Evolutionary conservation across 2,888 invertebrate species (phyloP).

Genomic region (Charanyca ferruginea): DNA sequence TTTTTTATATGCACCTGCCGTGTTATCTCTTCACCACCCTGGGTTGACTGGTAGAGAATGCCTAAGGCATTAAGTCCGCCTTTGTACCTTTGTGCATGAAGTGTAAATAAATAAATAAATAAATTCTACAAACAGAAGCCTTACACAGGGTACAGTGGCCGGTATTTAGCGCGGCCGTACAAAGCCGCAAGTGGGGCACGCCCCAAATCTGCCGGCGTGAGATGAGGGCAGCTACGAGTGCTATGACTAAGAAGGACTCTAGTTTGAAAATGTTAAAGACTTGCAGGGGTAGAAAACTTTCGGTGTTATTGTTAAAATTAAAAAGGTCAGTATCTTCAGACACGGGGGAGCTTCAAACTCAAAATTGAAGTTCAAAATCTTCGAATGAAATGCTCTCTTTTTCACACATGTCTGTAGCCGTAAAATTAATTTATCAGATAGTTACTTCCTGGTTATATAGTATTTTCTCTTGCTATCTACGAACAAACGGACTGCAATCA

Average conservation of each 20-base stretch:
- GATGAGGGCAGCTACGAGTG: constrained; percentile 19
- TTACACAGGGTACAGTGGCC: constrained; percentile 55
- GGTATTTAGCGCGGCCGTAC: constrained; percentile 52
- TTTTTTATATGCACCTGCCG: too few species aligned
- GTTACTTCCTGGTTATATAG: background rate
- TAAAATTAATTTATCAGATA: background rate
- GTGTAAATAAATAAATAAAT: too few species aligned
- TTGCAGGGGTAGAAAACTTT: constrained; percentile 7
- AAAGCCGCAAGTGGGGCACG: constrained; percentile 58
- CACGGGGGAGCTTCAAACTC: background rate
- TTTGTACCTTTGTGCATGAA: too few species aligned
- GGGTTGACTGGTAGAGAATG: too few species aligned
- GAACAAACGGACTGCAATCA: background rate
- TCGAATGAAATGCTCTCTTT: too few species aligned
- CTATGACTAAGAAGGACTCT: constrained; percentile 26
- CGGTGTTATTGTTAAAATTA: background rate
- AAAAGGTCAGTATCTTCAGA: background rate
- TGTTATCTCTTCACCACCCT: too few species aligned
- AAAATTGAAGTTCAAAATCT: background rate
- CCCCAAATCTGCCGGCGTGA: constrained; percentile 23
- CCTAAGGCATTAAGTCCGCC: too few species aligned
- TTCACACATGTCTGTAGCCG: background rate
- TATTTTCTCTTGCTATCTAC: constrained; percentile 17
- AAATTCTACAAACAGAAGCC: constrained; percentile 61
- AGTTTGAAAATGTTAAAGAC: constrained; percentile 19